phyloP scores from a whole-genome alignment of 2,888 invertebrate species.

The Chironomus tentans region DNA sequence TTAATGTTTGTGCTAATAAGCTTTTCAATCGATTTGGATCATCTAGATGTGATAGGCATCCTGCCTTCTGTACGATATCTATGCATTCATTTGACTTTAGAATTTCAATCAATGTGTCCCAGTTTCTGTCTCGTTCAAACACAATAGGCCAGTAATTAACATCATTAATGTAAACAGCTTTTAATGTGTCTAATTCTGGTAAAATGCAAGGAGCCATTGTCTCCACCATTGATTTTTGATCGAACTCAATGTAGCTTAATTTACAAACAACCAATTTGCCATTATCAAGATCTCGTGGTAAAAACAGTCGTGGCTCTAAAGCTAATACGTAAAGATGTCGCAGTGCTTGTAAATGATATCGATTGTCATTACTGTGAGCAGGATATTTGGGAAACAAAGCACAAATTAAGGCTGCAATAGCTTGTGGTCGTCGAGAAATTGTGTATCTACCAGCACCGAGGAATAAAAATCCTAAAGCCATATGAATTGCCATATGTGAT shows the following conservation, averaged over 20 bases:
- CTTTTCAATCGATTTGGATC: slow-evolving; percentile 75
- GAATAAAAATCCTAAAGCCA: slow-evolving; percentile 87
- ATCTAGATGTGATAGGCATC: slow-evolving; percentile 75
- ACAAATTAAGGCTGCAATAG: slow-evolving; percentile 83
- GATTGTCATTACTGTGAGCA: slow-evolving; percentile 91
- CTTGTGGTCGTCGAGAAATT: slow-evolving; percentile 68
- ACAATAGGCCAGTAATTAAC: slow-evolving; percentile 83
- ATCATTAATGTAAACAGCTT: slow-evolving; percentile 70
- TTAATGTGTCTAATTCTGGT: slow-evolving; percentile 66
- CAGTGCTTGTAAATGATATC: slow-evolving; percentile 95
- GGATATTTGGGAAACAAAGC: slow-evolving; percentile 97
- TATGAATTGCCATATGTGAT: slow-evolving; percentile 90
- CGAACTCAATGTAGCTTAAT: slow-evolving; percentile 49
- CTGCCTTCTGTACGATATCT: slow-evolving; percentile 81
- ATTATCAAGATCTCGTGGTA: slow-evolving; percentile 77
- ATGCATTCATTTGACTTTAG: slow-evolving; percentile 60
- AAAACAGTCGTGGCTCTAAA: slow-evolving; percentile 76
- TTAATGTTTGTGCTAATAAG: slow-evolving; percentile 68
- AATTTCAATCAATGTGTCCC: slow-evolving; percentile 68
- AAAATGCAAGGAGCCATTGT: slow-evolving; percentile 76
- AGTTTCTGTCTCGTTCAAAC: slow-evolving; percentile 73
- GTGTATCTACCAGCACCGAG: slow-evolving; percentile 88
- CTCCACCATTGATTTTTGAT: slow-evolving; percentile 44
- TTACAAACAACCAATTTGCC: slow-evolving; percentile 75
- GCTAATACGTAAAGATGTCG: slow-evolving; percentile 93